Conservation (phyloP, 1,140 invertebrate genomes). For the Artemia franciscana region DNA sequence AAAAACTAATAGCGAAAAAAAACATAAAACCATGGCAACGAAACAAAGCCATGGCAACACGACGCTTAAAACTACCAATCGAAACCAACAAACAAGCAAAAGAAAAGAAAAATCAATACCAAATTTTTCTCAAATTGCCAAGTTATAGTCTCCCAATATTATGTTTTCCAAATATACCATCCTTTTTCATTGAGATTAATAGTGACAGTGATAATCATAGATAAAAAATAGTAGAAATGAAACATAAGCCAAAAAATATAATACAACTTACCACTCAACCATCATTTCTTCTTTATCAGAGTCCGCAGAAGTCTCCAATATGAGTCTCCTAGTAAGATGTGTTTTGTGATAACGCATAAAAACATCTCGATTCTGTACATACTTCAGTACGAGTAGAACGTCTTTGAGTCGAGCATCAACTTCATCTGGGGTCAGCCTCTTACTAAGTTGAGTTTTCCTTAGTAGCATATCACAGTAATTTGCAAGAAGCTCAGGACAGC, state of each 20-base stretch:
- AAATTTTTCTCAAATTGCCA: too few species aligned
- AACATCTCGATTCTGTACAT: constrained; percentile 98
- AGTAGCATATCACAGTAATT: constrained; percentile 99
- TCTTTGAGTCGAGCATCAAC: constrained; percentile 79
- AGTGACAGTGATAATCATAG: background rate
- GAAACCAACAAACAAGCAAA: too few species aligned
- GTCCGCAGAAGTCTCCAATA: constrained; percentile 87
- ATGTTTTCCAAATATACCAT: too few species aligned
- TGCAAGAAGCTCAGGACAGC: constrained; percentile 92
- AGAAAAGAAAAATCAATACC: too few species aligned
- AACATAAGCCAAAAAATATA: constrained; percentile 6
- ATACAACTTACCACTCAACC: constrained; percentile 62
- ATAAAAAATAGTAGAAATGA: background rate
- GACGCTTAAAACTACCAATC: too few species aligned
- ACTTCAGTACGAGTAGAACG: constrained; percentile 88
- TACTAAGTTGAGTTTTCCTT: constrained; percentile 83
- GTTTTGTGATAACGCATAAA: constrained; percentile 99
- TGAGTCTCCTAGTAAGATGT: constrained; percentile 81
- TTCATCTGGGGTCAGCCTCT: constrained; percentile 88
- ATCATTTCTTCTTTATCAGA: constrained; percentile 99
- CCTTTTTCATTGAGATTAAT: constrained; percentile 5
- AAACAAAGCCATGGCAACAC: too few species aligned
- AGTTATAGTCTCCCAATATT: too few species aligned
- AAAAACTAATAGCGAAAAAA: too few species aligned
- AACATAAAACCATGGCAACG: too few species aligned